Base-by-base conservation (phyloP, 2,113 vertebrate species). In the Macheiramphus alcinus region DNA sequence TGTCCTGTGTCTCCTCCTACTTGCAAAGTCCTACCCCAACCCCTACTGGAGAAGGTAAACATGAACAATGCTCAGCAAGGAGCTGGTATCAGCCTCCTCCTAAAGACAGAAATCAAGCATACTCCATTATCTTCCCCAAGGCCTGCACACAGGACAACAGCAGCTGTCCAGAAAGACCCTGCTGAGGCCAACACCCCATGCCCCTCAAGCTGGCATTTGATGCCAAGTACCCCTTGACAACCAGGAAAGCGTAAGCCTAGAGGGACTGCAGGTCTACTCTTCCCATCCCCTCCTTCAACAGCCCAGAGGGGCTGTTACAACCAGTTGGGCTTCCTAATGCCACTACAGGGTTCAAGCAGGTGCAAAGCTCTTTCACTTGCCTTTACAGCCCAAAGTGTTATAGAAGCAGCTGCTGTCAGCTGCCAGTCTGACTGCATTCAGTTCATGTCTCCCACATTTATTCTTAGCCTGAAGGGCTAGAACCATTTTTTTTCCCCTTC, bases 111-210 rank as follows among this genome's bases (percentile, higher is more conserved):
- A 63, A 16, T 15, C 25, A 48, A 50, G 36, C 25, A 11, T 9
- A 5, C 8, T 40, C 25, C 59, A 10, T 21, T 47, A 32, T 34
- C 27, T 62, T 13, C 43, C 36, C 29, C n/a, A 63, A 36, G 9
- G 32, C 68, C 63, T 50, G 42, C 40, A 29, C 11, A 21, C 7
- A 31, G n/a, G 14, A 42, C 65, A 72, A 9, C 18, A 7, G 65
- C 27, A 90, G n/a, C 59, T 50, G 43, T 55, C 17, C n/a, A 59
- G 34, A 55, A 45, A 59, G 25, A 68, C 19, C 26, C 21, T 26
- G 40, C 10, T 23, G 52, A 58, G 31, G 50, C 19, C 22, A 70
- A 31, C 4, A 21, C 1, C 11, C 22, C 8, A 7, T 1, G 1
- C 5, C 5, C 10, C 3, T n/a, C 32, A 15, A 13, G 56, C 25